Conservation (phyloP, 2,113 vertebrate genomes). For the Thunnus thynnus region DNA sequence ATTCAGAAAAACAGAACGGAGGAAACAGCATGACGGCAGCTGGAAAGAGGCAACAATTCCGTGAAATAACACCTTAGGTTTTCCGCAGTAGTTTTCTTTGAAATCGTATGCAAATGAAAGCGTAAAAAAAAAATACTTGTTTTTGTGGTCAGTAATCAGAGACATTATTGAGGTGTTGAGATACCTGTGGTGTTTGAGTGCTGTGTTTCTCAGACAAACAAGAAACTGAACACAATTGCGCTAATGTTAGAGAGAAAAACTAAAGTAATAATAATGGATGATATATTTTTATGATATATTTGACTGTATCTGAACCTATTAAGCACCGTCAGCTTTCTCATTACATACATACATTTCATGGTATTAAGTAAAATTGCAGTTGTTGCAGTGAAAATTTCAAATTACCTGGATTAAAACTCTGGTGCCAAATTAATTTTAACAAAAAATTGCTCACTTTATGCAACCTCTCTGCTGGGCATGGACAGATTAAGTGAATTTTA, state of each 20-base stretch:
- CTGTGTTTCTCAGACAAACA: conserved; percentile 14
- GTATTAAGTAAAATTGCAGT: too few species aligned
- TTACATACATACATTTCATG: too few species aligned
- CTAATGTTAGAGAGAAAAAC: not conserved
- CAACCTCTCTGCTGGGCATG: not conserved
- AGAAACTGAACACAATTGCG: not conserved
- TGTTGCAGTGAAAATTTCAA: too few species aligned
- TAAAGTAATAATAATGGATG: not conserved
- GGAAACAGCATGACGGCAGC: conserved; percentile 7
- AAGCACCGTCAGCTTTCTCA: too few species aligned
- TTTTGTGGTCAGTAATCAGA: conserved; percentile 5
- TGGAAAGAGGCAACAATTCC: not conserved
- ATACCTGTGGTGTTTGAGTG: conserved; percentile 11
- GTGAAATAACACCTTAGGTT: not conserved
- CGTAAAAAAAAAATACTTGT: not conserved
- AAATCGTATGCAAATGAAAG: conserved; percentile 11
- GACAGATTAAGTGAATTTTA: too few species aligned
- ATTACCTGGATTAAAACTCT: too few species aligned
- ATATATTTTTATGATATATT: not conserved
- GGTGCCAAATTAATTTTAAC: too few species aligned
- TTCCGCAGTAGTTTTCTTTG: conserved; percentile 10
- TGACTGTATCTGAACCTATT: too few species aligned
- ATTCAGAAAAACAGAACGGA: conserved; percentile 22
- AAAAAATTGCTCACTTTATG: too few species aligned
- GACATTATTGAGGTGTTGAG: conserved; percentile 8